Conservation (phyloP, 2,888 invertebrate genomes). For the Catonia carolina region DNA sequence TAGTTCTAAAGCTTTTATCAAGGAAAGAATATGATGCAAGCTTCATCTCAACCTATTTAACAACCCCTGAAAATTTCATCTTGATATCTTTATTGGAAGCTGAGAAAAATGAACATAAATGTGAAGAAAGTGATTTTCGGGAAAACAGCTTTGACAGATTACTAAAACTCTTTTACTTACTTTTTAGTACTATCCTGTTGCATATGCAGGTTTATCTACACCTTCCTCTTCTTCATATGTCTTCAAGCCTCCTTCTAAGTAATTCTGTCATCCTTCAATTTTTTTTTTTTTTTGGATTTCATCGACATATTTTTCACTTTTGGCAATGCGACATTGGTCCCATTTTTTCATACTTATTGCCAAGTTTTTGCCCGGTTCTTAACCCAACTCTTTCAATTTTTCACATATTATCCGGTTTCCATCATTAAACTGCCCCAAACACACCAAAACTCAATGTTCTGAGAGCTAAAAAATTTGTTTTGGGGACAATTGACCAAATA, state of each 20-base stretch:
- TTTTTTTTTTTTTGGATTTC: slow-evolving; percentile 6
- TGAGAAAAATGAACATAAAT: too few species aligned
- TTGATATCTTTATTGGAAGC: too few species aligned
- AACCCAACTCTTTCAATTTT: not conserved
- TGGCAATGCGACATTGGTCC: not conserved
- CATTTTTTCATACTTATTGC: not conserved
- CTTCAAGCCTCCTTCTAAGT: slow-evolving; percentile 4
- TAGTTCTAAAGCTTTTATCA: too few species aligned
- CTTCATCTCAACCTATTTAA: too few species aligned
- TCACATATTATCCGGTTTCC: not conserved
- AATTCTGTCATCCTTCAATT: not conserved
- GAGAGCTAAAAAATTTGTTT: not conserved
- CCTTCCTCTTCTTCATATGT: slow-evolving; percentile 7
- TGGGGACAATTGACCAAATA: not conserved
- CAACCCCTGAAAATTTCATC: too few species aligned
- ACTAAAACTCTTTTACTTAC: too few species aligned
- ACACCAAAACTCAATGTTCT: not conserved
- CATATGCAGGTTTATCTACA: slow-evolving; percentile 5
- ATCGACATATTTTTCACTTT: not conserved
- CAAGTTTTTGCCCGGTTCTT: not conserved
- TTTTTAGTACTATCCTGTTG: not conserved
- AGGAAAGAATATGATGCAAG: too few species aligned
- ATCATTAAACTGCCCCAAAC: slow-evolving; percentile 12
- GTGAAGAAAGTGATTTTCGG: too few species aligned
- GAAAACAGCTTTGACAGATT: too few species aligned